Evolutionary conservation across 2,113 vertebrate species (phyloP), one percentile per base, ranked within the genome.

Genomic region (Myxocyprinus asiaticus): DNA sequence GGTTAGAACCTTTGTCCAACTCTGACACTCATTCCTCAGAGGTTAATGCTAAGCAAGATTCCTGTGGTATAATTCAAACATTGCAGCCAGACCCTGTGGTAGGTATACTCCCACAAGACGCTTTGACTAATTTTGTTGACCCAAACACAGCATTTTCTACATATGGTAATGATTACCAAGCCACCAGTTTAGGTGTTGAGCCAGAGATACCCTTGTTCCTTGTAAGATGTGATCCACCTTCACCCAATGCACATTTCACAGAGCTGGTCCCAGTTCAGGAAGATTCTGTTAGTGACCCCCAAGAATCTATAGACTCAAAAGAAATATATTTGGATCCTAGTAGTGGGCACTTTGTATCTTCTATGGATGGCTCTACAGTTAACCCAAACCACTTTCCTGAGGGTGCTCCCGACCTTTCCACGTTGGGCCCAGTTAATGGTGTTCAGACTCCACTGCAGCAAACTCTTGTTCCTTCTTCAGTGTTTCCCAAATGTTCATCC

Each of bases 211-310:
- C 87, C 62, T 72, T 92, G 76, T 80, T 89, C 70, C 81, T 92
- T 66, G 87, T 91, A 73, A 87, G 77, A 81, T 89, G 86, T 78
- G 88, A 89, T 61, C 53, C 79, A 33, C 76, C 84, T 17, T 89
- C 85, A 45, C 81, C 86, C 2, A 80, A 58, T 59, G 48, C 85
- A 67, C 81, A 64, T 67, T 81, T 91, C 67, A 89, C 87, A 1
- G 87, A 91, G 69, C 65, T 89, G 71, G 79, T 88, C 79, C 88
- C 88, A 53, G 78, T 89, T 33, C 79, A 85, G 6, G 88, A 89
- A 48, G 85, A 69, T 17, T 4, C 80, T 71, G 10, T 59, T 5
- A 69, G 81, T 61, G 77, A 88, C 12, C 56, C 58, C 6, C 85
- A 90, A 44, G 81, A 82, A 33, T 33, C 22, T 33, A 33, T 33